phyloP scores from a whole-genome alignment of 2,888 invertebrate genomes.

The Amphiduros pacificus region DNA sequence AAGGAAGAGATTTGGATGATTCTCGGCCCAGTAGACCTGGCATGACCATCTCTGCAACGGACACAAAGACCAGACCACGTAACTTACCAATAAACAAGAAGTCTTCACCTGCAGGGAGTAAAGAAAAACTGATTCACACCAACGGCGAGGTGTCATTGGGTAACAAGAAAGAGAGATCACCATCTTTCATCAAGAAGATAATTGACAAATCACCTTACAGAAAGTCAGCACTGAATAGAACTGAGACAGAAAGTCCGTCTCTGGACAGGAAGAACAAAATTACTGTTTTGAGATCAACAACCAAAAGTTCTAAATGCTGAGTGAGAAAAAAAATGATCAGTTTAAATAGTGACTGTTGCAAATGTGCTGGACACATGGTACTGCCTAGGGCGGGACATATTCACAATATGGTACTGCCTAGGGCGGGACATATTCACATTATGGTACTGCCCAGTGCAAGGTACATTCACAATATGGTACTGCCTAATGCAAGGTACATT shows the following conservation, averaged over 20 bases:
- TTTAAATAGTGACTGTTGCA: too few species aligned
- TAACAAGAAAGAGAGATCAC: conserved; percentile 35
- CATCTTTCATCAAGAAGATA: conserved; percentile 40
- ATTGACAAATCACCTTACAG: conserved; percentile 34
- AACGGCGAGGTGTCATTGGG: conserved; percentile 18
- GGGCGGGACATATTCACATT: not conserved
- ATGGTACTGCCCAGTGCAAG: not conserved
- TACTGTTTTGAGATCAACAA: conserved; percentile 12
- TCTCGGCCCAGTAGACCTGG: too few species aligned
- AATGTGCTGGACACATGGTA: not conserved
- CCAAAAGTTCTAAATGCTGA: conserved; percentile 16
- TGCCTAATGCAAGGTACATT: not conserved
- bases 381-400: not conserved
- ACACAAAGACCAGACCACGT: conserved; percentile 27
- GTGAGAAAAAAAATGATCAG: not conserved
- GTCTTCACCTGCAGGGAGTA: conserved; percentile 13
- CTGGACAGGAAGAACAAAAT: conserved; percentile 2
- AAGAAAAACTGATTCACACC: not conserved
- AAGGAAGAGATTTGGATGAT: too few species aligned
- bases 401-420: not conserved
- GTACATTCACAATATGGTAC: conserved; percentile 6
- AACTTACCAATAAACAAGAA: conserved; percentile 28
- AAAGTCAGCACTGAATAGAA: conserved; percentile 25
- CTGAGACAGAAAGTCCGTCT: not conserved
- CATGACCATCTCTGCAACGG: not conserved